Percentiles rank a stretch among this genome's conserved stretches.
These are phyloP conservation scores for Himalopsyche anomala DNA, from an alignment of 2,888 invertebrate species.

Conservation along the genomic window DNA sequence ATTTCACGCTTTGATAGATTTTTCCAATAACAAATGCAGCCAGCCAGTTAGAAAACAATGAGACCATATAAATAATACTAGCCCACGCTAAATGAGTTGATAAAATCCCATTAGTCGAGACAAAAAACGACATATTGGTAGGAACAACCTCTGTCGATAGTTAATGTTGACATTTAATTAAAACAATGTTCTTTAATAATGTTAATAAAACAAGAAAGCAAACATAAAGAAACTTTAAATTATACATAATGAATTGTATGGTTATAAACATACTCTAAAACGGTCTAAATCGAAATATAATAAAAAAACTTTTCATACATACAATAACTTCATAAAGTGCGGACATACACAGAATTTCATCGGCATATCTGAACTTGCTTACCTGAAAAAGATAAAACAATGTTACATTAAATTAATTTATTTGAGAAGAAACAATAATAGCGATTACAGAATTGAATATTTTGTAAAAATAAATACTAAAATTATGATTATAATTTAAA, in stretches of 20 bases:
- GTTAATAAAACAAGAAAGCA: no score
- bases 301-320: not conserved
- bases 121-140: not conserved
- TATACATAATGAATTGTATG: no score
- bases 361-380: not conserved
- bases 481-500: no score
- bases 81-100: not conserved
- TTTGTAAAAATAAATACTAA: no score
- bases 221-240: no score
- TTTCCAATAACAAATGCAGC: not conserved
- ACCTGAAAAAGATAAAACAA: not conserved
- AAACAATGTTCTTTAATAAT: no score
- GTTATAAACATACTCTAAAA: no score
- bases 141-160: no score
- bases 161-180: no score
- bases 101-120: not conserved
- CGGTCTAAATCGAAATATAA: not conserved
- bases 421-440: no score
- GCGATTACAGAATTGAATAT: no score
- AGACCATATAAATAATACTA: slow-evolving; percentile 24
- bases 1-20: not conserved
- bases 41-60: not conserved
- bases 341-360: not conserved
- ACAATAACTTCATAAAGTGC: not conserved
- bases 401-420: no score